Conservation (phyloP, 2,888 invertebrate species). For the Scrobipalpa atriplicella region DNA sequence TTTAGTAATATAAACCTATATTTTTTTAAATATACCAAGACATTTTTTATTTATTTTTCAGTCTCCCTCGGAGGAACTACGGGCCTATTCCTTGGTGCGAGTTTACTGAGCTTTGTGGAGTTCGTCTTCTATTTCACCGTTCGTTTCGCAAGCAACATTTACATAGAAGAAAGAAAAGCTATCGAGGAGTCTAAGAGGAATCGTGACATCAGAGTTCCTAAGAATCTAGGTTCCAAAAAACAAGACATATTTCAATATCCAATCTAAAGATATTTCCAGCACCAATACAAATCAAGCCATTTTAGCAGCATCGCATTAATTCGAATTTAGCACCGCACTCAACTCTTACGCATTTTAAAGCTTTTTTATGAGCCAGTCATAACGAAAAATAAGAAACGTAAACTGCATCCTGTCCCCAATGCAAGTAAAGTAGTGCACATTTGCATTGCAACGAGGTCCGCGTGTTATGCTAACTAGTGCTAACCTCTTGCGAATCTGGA, state of each 20-base stretch:
- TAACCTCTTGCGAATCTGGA: neutral
- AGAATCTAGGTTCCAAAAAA: neutral
- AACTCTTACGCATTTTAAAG: neutral
- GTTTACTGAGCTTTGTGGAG: constrained; percentile 86
- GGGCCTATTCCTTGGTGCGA: constrained; percentile 85
- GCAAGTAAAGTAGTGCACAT: constrained; percentile 10
- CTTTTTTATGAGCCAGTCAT: neutral
- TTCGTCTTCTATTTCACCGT: constrained; percentile 84
- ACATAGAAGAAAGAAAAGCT: constrained; percentile 46
- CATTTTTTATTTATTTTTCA: constrained; percentile 50
- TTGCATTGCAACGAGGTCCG: neutral
- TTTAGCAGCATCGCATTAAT: neutral
- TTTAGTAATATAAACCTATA: no score
- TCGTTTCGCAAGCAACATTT: constrained; percentile 70
- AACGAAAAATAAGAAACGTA: neutral
- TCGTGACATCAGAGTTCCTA: neutral
- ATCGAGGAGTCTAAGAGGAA: constrained; percentile 17
- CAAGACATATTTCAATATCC: neutral
- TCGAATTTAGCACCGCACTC: neutral
- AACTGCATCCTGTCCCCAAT: constrained; percentile 2
- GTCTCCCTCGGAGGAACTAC: constrained; percentile 86
- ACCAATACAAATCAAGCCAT: neutral
- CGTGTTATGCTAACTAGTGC: constrained; percentile 8
- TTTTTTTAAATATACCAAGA: no score
- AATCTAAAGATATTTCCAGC: neutral